A percentile compares a stretch with the other conserved stretches of the same genome.
Evolutionary conservation across 2,888 invertebrate genomes (phyloP).

Genomic region (Andrena haemorrhoa): DNA sequence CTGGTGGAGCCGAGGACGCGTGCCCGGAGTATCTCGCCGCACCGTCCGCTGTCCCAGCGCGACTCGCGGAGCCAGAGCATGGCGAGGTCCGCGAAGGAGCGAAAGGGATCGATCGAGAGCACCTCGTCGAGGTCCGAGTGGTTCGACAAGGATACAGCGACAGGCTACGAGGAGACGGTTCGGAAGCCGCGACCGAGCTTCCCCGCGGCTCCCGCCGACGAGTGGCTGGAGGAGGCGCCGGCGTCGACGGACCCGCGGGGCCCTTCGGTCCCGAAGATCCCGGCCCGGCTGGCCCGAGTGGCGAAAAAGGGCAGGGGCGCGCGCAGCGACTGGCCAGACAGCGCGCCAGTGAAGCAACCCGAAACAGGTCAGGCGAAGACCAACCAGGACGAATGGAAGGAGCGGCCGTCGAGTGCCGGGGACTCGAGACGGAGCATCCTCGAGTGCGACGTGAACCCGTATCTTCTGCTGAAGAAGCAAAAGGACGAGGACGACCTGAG

Average conservation of each 20-base stretch:
- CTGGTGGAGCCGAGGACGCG: conserved; percentile 88
- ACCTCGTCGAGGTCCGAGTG: conserved; percentile 79
- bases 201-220: conserved; percentile 55
- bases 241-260: conserved; percentile 29
- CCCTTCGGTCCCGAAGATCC: conserved; percentile 30
- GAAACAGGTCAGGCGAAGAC: conserved; percentile 30
- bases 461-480: conserved; percentile 89
- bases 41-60: conserved; percentile 76
- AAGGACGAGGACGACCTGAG: conserved; percentile 84
- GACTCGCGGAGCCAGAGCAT: conserved; percentile 85
- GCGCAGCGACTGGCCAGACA: conserved; percentile 62
- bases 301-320: conserved; percentile 42
- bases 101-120: conserved; percentile 66
- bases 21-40: conserved; percentile 84
- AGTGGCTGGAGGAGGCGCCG: conserved; percentile 59
- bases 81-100: conserved; percentile 72
- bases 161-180: conserved; percentile 62
- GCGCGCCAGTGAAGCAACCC: neutral
- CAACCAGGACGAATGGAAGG: conserved; percentile 55
- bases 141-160: conserved; percentile 75
- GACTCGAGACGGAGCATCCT: conserved; percentile 88
- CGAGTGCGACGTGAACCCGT: conserved; percentile 94
- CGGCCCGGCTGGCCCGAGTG: conserved; percentile 40
- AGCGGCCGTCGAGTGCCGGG: conserved; percentile 27
- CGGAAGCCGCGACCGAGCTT: conserved; percentile 66